phyloP scores from a whole-genome alignment of 2,113 vertebrate genomes.

The Callospermophilus lateralis region DNA sequence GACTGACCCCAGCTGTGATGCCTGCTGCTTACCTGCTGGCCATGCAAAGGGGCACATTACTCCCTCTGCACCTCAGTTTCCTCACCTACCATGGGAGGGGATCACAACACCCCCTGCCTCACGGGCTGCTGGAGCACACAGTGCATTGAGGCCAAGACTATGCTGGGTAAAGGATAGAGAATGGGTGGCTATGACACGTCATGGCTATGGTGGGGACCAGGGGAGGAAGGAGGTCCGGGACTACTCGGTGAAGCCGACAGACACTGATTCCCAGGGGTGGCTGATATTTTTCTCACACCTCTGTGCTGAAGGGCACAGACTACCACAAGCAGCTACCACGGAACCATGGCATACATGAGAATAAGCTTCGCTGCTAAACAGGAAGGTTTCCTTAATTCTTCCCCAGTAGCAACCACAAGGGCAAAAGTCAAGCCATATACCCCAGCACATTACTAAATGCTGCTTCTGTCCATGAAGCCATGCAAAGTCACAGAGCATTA shows the following conservation, averaged over 20 bases:
- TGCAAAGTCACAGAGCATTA: neutral
- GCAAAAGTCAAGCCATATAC: neutral
- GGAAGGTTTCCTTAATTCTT: neutral
- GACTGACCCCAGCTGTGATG: neutral
- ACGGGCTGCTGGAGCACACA: neutral
- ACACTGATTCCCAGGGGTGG: fast-evolving
- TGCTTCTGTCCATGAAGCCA: neutral
- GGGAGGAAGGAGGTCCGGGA: neutral
- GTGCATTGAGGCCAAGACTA: neutral
- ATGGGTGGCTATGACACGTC: neutral
- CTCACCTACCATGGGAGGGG: neutral
- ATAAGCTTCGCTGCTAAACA: neutral
- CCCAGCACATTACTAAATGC: neutral
- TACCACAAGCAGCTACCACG: neutral
- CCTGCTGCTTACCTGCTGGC: neutral
- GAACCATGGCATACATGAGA: neutral
- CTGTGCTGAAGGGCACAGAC: neutral
- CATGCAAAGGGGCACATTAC: fast-evolving
- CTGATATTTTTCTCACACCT: neutral
- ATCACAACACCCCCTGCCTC: no score
- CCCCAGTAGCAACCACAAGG: neutral
- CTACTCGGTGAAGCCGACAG: neutral
- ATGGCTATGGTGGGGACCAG: neutral
- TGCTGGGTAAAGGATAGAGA: neutral
- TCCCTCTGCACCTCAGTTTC: neutral